phyloP scores from a whole-genome alignment of 2,888 invertebrate genomes.

The Pharmacophagus antenor region DNA sequence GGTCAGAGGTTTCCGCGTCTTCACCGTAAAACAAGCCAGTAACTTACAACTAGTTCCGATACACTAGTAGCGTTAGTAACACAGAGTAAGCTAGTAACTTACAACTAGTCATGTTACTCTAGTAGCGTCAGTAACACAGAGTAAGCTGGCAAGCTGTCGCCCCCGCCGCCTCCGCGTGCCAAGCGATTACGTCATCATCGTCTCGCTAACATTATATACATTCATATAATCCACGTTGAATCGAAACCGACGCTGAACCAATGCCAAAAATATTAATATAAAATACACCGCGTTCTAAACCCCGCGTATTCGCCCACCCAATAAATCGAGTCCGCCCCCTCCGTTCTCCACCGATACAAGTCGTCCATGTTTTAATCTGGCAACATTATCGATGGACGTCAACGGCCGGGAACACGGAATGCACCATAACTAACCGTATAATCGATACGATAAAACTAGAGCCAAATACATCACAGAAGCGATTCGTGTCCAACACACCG shows the following conservation, averaged over 20 bases:
- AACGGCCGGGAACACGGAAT: conserved; percentile 8
- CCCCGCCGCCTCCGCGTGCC: conserved; percentile 49
- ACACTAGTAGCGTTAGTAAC: conserved; percentile 62
- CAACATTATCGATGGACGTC: conserved; percentile 18
- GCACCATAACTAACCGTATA: conserved; percentile 36
- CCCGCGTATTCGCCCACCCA: conserved; percentile 39
- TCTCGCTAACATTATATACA: conserved; percentile 73
- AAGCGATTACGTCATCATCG: conserved; percentile 59
- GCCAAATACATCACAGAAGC: conserved; percentile 76
- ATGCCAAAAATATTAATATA: conserved; percentile 69
- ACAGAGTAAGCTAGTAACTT: conserved; percentile 70
- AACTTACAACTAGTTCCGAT: conserved; percentile 69
- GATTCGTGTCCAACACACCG: conserved; percentile 61
- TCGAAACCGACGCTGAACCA: conserved; percentile 60
- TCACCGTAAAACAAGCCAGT: conserved; percentile 73
- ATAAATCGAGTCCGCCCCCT: neutral
- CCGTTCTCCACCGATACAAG: neutral
- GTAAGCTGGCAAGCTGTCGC: conserved; percentile 68
- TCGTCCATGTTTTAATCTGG: neutral
- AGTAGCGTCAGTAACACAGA: conserved; percentile 61
- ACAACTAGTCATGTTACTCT: conserved; percentile 65
- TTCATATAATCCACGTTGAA: conserved; percentile 59
- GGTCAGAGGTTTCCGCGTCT: conserved; percentile 76
- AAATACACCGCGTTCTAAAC: conserved; percentile 48
- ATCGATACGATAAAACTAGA: conserved; percentile 54